Evolutionary conservation across 2,888 invertebrate species (phyloP), one percentile per base, ranked within the genome.

Genomic region (Ptychoptera contaminata): DNA sequence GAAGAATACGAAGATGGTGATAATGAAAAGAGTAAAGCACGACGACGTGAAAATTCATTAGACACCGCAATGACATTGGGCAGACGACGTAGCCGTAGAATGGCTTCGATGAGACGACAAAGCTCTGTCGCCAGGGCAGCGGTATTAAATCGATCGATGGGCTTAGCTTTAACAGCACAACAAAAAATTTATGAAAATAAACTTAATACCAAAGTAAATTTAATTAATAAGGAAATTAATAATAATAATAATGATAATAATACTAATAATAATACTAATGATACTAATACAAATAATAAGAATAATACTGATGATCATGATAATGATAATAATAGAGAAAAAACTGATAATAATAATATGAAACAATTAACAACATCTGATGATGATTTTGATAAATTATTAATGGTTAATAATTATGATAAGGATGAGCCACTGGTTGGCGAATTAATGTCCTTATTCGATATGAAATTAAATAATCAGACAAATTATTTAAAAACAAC

Each of bases 1-100:
- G 86, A 86, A 47, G 82, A 83, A 51, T 79, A 79, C 50, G 81
- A 83, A 50, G 75, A 75, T 49, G 60, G 71, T 1, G 73, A 74
- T 14, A 42, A 45, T 12, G 37, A 37, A 34, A 23, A 63, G 66
- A 66, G 65, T 65, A 54, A 63, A 44, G 60, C 69, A 55, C 58
- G 45, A 58, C 60, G 50, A 59, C 62, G 63, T 46, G 60, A 61
- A 40, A 71, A 73, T 47, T 67, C 70, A 30, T 62, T 70, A 5
- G 70, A 69, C 54, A 67, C 70, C 40, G 68, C 74, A 32, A 69
- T 73, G 56, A 72, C 74, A 10, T 61, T 76, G 37, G 76, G 76
- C 44, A 65, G 76, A 41, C 66, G 75, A 56, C 71, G 73, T 53
- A 65, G 68, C 44, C 57, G 64, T 8, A 60, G 64, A 8, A 65